A percentile compares a stretch with the other conserved stretches of the same genome.
phyloP scores from a whole-genome alignment of 1,140 invertebrate genomes.

The Paramacrobiotus metropolitanus region DNA sequence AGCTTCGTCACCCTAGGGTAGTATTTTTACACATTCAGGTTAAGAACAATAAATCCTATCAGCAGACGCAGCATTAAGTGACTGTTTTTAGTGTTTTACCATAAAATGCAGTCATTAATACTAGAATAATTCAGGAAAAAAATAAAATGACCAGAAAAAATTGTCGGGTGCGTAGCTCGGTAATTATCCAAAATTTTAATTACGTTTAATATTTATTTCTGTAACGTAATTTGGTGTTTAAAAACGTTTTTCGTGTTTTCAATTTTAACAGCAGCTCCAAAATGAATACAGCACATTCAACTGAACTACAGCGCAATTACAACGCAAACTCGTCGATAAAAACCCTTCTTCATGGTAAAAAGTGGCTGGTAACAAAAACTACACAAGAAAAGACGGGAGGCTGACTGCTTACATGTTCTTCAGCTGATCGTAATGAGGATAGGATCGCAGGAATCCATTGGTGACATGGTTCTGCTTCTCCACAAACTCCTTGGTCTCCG shows the following conservation, averaged over 20 bases:
- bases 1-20: constrained; percentile 45
- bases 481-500: constrained; percentile 75
- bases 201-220: no score
- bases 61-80: no score
- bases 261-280: not conserved
- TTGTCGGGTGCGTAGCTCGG: no score
- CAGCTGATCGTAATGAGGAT: constrained; percentile 42
- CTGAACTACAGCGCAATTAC: constrained; percentile 5
- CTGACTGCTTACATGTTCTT: constrained; percentile 28
- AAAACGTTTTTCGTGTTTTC: no score
- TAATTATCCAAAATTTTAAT: no score
- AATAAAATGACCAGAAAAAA: no score
- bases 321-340: constrained; percentile 5
- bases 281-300: not conserved
- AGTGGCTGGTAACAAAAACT: no score
- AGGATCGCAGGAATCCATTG: constrained; percentile 53
- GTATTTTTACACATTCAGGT: not conserved
- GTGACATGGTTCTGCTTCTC: constrained; percentile 73
- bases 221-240: no score
- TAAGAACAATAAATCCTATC: constrained; percentile 7
- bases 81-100: no score
- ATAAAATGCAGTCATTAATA: no score
- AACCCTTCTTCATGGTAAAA: not conserved
- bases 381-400: no score
- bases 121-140: no score